A percentile compares a stretch with the other conserved stretches of the same genome.
Conservation (phyloP, 30 jellyfish, hydroid and myxozoan species). For the Clytia hemisphaerica region DNA sequence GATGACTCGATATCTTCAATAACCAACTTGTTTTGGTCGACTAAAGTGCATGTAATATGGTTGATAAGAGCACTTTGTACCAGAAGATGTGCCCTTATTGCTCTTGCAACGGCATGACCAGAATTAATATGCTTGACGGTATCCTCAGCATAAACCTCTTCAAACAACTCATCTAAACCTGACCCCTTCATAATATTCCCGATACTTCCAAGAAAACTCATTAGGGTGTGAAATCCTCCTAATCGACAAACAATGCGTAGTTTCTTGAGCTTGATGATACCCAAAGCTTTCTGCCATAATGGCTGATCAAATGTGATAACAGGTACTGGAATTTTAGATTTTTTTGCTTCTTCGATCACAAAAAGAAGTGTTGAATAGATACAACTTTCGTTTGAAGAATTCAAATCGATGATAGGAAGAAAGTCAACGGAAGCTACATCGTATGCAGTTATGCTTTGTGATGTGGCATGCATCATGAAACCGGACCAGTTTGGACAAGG, state of each 20-base stretch:
- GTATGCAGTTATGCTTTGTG: too few species aligned
- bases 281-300: slow-evolving; percentile 35
- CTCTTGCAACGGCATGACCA: slow-evolving; percentile 12
- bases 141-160: slow-evolving; percentile 23
- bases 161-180: slow-evolving; percentile 31
- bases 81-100: slow-evolving; percentile 12
- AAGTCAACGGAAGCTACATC: too few species aligned
- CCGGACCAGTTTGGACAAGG: too few species aligned
- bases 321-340: slow-evolving; percentile 22
- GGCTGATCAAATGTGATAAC: slow-evolving; percentile 41
- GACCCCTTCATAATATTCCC: slow-evolving; percentile 29
- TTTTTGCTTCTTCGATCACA: slow-evolving; percentile 7
- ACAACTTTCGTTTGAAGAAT: too few species aligned
- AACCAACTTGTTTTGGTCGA: background rate
- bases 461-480: too few species aligned
- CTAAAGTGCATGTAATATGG: too few species aligned
- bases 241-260: slow-evolving; percentile 28
- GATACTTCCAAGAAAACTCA: slow-evolving; percentile 37
- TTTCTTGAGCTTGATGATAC: slow-evolving; percentile 7
- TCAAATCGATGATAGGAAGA: too few species aligned
- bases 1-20: background rate
- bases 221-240: slow-evolving; percentile 38
- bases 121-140: slow-evolving; percentile 21
- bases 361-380: slow-evolving; percentile 23
- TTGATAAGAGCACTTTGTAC: background rate